Base-by-base conservation (phyloP, 1,140 invertebrate genomes). In the Ceratina calcarata region DNA sequence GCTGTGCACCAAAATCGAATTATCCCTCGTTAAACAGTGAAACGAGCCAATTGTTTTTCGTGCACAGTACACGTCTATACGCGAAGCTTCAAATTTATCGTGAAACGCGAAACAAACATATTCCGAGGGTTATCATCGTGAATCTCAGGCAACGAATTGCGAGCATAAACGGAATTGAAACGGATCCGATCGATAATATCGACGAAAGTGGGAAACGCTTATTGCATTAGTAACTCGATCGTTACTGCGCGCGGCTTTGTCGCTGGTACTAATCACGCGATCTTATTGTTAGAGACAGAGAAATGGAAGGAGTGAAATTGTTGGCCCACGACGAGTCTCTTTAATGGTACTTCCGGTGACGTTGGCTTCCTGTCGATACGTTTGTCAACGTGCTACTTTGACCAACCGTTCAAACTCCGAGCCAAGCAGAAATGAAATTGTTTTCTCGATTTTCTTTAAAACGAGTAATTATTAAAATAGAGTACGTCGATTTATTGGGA, bases 291-390 rank as follows among this genome's bases (percentile, higher is more conserved):
- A 15, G 77, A 45, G 20, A 51, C 10, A 74, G 53, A 65, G 37
- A 69, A 71, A 62, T 3, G 37, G 7, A 24, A 22, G 16, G 27
- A 37, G 62, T 8, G 53, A 75, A 80, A 68, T 78, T 71, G 73
- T 84, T 82, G 75, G 70, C 71, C 71, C 55, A 45, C 80, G 82
- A 85, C 58, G 82, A 84, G 86, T 83, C n/a, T 85, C 88, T 87
- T 84, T 80, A 79, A 65, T 87, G 76, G 77, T 78, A 81, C 88
- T 90, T 90, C 84, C 85, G 83, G 83, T 87, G 87, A 89, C 83
- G 82, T 81, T 74, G 66, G 76, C 80, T 86, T 87, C 81, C 87
- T 86, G 81, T 86, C 87, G 83, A 80, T 87, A 87, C 65, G 69
- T 87, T 82, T 83, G 81, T 80, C 78, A 78, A 68, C 62, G 57